These are phyloP conservation scores for Halichondria panicea DNA, from an alignment of 37 sponge, comb jelly and placozoan species.

Conservation along the genomic window DNA sequence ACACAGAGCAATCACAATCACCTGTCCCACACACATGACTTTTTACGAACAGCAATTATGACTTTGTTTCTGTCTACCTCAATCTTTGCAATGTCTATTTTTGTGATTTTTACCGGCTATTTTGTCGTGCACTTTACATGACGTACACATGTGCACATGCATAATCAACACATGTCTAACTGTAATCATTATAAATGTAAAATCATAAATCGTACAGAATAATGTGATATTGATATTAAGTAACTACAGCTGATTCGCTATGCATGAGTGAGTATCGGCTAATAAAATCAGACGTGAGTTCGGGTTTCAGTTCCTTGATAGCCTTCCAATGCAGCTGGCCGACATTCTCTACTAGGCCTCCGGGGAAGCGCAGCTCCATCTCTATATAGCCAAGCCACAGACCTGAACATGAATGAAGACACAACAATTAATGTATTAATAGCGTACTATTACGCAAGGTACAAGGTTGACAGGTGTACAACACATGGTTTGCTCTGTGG, in stretches of 20 bases:
- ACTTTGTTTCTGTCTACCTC: constrained; percentile 14
- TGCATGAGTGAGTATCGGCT: constrained; percentile 36
- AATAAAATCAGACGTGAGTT: constrained; percentile 46
- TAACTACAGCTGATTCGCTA: too few species aligned
- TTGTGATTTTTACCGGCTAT: constrained; percentile 24
- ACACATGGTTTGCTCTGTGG: too few species aligned
- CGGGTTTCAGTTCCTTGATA: constrained; percentile 42
- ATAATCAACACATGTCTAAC: too few species aligned
- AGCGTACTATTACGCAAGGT: neutral
- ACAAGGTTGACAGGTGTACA: neutral
- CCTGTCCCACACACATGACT: constrained; percentile 13
- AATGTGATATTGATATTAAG: too few species aligned
- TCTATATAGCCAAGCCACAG: constrained; percentile 68
- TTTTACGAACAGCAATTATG: constrained; percentile 28
- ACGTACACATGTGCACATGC: too few species aligned
- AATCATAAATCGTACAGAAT: too few species aligned
- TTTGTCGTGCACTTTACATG: constrained; percentile 28
- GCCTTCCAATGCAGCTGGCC: constrained; percentile 72
- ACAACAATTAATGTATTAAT: neutral
- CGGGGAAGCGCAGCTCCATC: constrained; percentile 25
- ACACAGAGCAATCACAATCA: too few species aligned
- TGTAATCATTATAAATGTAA: too few species aligned
- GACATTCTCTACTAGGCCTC: constrained; percentile 31
- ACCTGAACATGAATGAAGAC: constrained; percentile 18
- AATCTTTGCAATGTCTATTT: constrained; percentile 9